phyloP scores from a whole-genome alignment of 2,888 invertebrate species.

The Antheraea assamensis region DNA sequence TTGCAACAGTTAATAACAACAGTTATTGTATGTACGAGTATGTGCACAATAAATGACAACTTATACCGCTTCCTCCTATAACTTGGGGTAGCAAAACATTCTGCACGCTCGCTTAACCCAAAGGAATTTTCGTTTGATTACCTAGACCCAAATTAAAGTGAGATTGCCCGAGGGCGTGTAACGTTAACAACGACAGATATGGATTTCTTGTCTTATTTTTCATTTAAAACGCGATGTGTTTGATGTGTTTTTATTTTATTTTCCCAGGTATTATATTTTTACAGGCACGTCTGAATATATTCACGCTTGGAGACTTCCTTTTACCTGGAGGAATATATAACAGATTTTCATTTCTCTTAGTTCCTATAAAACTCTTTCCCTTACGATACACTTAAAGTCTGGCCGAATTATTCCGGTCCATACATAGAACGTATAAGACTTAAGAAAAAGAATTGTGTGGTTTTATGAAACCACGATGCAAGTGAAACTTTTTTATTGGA shows the following conservation, averaged over 20 bases:
- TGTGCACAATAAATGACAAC: background rate
- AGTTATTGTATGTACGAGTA: background rate
- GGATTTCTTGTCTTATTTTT: background rate
- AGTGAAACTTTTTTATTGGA: too few species aligned
- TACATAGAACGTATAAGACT: too few species aligned
- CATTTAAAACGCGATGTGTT: background rate
- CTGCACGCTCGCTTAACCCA: constrained; percentile 10
- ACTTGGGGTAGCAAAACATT: constrained; percentile 9
- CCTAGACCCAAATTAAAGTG: background rate
- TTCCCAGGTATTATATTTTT: background rate
- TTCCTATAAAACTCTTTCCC: too few species aligned
- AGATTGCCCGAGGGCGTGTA: constrained; percentile 3
- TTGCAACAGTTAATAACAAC: too few species aligned
- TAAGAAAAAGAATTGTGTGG: too few species aligned
- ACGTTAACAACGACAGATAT: background rate
- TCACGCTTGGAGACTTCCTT: background rate
- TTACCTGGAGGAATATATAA: background rate
- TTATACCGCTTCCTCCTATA: background rate
- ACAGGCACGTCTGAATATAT: background rate
- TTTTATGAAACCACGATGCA: too few species aligned
- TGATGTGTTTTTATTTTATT: background rate
- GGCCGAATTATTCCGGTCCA: too few species aligned
- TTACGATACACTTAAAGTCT: too few species aligned
- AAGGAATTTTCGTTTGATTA: constrained; percentile 7
- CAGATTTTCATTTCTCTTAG: background rate